Evolutionary conservation across 2,797 vertebrate genomes (phyloP), one percentile per base, ranked within the genome.

Genomic region (Oreochromis mossambicus): DNA sequence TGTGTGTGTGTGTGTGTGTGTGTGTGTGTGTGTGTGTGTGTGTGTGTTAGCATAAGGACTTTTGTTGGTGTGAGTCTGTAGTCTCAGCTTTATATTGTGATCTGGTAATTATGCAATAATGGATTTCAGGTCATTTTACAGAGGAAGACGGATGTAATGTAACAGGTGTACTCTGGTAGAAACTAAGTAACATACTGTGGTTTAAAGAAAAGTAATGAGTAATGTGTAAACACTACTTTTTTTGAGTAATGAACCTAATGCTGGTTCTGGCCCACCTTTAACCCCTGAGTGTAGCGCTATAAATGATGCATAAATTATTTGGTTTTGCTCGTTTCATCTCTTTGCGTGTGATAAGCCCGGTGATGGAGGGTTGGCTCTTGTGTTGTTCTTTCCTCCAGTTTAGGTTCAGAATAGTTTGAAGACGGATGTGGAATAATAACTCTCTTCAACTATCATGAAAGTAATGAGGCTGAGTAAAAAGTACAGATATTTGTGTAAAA

Each of bases 331-430:
- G 6, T 63, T 36, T 36, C 9, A 0, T 63, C 32, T n/a, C 10
- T 63, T 19, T 12, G 17, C 58, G 1, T 36, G 58, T 36, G 32
- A 0, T 3, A n/a, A 0, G 32, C 32, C 17, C 17, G 10, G 58
- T 13, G 58, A 63, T 36, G 10, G 6, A n/a, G 32, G 32, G 4
- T 36, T 63, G 58, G 58, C 58, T 36, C 1, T 36, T 63, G 17
- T 63, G 58, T 12, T 0, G 32, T 13, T n/a, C 29, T 61, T 61
- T 34, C 29, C 0, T 61, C 36, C 36, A 38, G 2, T 38, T 38
- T 38, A 4, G 36, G 10, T 38, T 38, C 34, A 36, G 36, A 38
- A 9, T 38, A 38, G 36, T 38, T 9, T 38, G 36, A 10, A 38
- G 36, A 38, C 36, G 4, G 9, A 38, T 38, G 36, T 38, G 36